Evolutionary conservation across 35 echinoderm and acorn worm genomes (phyloP).

Genomic region (Apostichopus parvimensis): DNA sequence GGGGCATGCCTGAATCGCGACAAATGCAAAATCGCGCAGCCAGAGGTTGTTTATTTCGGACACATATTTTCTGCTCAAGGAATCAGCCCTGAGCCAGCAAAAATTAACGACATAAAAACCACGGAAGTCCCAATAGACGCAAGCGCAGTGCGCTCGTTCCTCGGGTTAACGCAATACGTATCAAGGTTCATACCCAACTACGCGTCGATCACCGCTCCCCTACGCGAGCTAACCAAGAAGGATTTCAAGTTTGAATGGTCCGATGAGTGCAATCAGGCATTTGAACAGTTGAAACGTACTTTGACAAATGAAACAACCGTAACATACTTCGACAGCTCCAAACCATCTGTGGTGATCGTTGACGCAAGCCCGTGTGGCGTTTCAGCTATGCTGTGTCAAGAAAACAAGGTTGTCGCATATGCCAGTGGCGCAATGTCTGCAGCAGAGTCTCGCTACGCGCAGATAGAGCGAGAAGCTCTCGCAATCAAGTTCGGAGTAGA

Average conservation of each 20-base stretch:
- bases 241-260: constrained; percentile 27
- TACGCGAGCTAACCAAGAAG: constrained; percentile 39
- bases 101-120: neutral
- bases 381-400: constrained; percentile 43
- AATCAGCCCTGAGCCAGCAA: constrained; percentile 38
- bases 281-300: constrained; percentile 30
- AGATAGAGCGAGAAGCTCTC: constrained; percentile 41
- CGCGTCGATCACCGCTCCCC: constrained; percentile 52
- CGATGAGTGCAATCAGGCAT: neutral
- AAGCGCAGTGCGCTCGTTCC: constrained; percentile 33
- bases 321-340: constrained; percentile 46
- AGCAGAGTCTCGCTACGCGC: constrained; percentile 48
- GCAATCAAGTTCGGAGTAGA: constrained; percentile 50
- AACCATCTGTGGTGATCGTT: constrained; percentile 41
- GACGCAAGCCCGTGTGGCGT: constrained; percentile 38
- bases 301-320: constrained; percentile 46
- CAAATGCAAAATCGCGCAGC: constrained; percentile 59
- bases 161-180: constrained; percentile 45
- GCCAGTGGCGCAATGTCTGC: constrained; percentile 65
- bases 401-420: constrained; percentile 42
- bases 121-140: neutral
- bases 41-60: constrained; percentile 61
- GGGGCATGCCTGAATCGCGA: constrained; percentile 59
- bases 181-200: constrained; percentile 75
- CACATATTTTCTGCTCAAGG: constrained; percentile 65